These are phyloP conservation scores for Sinohyriopsis cumingii DNA, from an alignment of 2,888 invertebrate genomes.

Conservation along the genomic window DNA sequence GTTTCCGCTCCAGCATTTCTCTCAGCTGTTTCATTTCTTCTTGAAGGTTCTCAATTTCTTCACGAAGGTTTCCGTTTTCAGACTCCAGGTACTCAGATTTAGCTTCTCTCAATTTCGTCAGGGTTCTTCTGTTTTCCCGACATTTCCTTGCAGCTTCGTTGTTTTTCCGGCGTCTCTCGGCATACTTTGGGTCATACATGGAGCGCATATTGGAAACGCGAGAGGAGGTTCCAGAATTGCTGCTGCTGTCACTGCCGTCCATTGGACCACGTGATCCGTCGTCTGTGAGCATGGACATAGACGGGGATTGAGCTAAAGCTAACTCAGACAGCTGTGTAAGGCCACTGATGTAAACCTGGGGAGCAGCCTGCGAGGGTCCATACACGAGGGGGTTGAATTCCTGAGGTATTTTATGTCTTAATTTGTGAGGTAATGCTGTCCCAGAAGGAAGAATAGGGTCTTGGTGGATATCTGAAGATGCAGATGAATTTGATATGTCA, in stretches of 20 bases:
- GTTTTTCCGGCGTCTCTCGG: conserved; percentile 72
- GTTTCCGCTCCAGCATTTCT: conserved; percentile 70
- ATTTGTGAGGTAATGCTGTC: conserved; percentile 58
- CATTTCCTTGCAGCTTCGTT: conserved; percentile 74
- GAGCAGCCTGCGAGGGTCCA: conserved; percentile 12
- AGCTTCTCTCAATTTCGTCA: conserved; percentile 69
- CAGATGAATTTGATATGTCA: conserved; percentile 45
- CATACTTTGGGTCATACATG: conserved; percentile 64
- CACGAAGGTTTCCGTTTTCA: conserved; percentile 77
- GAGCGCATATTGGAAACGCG: conserved; percentile 38
- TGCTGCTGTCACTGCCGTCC: conserved; percentile 7
- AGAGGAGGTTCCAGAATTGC: conserved; percentile 16
- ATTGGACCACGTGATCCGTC: conserved; percentile 16
- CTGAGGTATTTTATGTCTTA: conserved; percentile 56
- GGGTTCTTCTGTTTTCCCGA: conserved; percentile 72
- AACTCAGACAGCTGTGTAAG: conserved; percentile 62
- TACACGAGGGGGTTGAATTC: conserved; percentile 24
- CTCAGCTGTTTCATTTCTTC: conserved; percentile 93
- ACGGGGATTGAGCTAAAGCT: conserved; percentile 54
- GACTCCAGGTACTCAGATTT: conserved; percentile 69
- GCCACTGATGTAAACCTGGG: conserved; percentile 52
- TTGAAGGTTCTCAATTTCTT: conserved; percentile 87
- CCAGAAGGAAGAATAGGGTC: conserved; percentile 33
- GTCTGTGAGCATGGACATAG: conserved; percentile 28
- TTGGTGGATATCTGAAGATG: conserved; percentile 34